A percentile compares a stretch with the other conserved stretches of the same genome.
phyloP scores from a whole-genome alignment of 2,113 vertebrate species.

The Marcusenius ussheri region DNA sequence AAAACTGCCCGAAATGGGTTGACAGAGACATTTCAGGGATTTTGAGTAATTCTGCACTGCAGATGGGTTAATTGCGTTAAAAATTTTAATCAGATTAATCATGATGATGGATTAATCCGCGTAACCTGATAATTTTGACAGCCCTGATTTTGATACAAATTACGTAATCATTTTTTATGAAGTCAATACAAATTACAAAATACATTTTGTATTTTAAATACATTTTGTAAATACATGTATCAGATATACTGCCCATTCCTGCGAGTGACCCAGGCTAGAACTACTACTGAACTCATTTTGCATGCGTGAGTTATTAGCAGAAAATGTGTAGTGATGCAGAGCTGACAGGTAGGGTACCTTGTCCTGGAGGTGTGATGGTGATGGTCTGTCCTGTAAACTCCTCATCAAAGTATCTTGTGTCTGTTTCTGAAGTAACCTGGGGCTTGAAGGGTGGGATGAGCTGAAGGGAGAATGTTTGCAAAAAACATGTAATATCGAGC shows the following conservation, averaged over 20 bases:
- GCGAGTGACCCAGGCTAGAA: neutral
- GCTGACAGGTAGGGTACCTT: conserved; percentile 64
- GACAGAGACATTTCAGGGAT: too few relatives aligned
- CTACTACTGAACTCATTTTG: neutral
- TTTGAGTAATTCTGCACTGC: too few relatives aligned
- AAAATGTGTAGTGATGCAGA: neutral
- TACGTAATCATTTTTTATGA: neutral
- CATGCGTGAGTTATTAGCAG: neutral
- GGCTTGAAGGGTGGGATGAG: conserved; percentile 87
- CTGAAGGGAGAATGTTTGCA: conserved; percentile 45
- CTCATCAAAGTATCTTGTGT: conserved; percentile 90
- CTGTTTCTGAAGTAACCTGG: conserved; percentile 89
- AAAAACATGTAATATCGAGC: neutral
- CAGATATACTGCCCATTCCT: neutral
- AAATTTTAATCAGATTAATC: too few relatives aligned
- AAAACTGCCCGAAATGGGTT: too few relatives aligned
- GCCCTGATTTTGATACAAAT: neutral
- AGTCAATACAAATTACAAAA: neutral
- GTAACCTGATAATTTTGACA: too few relatives aligned
- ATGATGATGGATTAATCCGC: too few relatives aligned
- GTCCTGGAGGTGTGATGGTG: conserved; percentile 93
- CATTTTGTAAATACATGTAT: neutral
- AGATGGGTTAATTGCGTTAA: too few relatives aligned
- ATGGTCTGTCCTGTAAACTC: conserved; percentile 94
- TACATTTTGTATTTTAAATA: neutral